phyloP scores from a whole-genome alignment of 2,113 vertebrate species.

The Capra hircus region DNA sequence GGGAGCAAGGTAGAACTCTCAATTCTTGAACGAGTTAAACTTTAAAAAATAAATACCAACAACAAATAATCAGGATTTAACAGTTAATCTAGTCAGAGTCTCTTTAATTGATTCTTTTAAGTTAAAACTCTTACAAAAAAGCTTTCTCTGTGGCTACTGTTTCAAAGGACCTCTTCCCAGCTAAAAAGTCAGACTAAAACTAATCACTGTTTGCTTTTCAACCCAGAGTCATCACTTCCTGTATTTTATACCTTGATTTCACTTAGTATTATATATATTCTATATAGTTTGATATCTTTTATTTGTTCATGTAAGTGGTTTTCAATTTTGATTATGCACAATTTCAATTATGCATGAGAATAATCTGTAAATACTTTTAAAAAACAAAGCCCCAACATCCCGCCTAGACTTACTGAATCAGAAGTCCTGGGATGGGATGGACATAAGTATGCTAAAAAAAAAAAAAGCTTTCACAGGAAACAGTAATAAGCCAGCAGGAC shows the following conservation, averaged over 20 bases:
- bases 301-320: background rate
- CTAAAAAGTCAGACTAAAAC: background rate
- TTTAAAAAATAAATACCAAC: background rate
- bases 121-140: constrained; percentile 3
- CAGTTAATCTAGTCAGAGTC: background rate
- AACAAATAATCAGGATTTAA: background rate
- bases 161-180: background rate
- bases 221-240: background rate
- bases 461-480: background rate
- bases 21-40: background rate
- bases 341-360: background rate
- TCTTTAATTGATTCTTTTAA: background rate
- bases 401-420: background rate
- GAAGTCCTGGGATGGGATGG: background rate
- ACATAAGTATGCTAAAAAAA: background rate
- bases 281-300: background rate
- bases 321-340: background rate
- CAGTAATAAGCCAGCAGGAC: background rate
- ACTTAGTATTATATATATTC: background rate
- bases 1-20: background rate
- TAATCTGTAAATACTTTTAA: background rate
- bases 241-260: background rate
- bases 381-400: background rate
- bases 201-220: background rate
- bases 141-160: background rate